Base-by-base conservation (phyloP, 2,888 invertebrate genomes). In the Matsumyia berberina region DNA sequence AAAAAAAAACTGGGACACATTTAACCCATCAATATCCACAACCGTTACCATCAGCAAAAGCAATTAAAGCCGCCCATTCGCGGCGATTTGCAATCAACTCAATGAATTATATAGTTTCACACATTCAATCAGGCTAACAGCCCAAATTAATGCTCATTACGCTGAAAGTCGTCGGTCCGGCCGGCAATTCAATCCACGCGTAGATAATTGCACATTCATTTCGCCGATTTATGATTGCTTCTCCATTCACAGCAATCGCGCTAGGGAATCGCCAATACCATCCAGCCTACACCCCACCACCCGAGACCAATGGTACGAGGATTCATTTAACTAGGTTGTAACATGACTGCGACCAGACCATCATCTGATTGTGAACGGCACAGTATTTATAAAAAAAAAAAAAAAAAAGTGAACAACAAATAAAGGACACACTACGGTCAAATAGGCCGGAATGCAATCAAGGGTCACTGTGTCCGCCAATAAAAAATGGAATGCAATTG, bases 141-240 rank as follows among this genome's bases (percentile, higher is more conserved):
- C 64, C 17, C 55, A 79, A 79, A 83, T 83, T 55, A 73, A 67
- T 73, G 83, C 79, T 83, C 72, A 83, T 83, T 83, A 83, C 66
- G 73, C 73, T 64, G 58, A 83, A 62, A 79, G 44, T 49, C 39
- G 62, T 33, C 46, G 37, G 66, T 17, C 42, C 62, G 66, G 12
- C 42, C 62, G 42, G 51, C 79, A 58, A 73, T 64, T 73, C 64
- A 80, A 74, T 74, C 60, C 74, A 62, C 58, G 60, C 66, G 67
- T 39, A 46, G 49, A 79, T 79, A 83, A 83, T 83, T 78, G 79
- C 46, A 55, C 78, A 78, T 62, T 78, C 66, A 78, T 55, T 67
- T 24, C 24, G 33, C 49, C 66, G 72, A 73, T 79, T 73, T 82
- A 79, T 73, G 82, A 83, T 79, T 73, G 67, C 60, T 73, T 35